phyloP scores from a whole-genome alignment of 2,888 invertebrate genomes.

The Trichopoda pennipes region DNA sequence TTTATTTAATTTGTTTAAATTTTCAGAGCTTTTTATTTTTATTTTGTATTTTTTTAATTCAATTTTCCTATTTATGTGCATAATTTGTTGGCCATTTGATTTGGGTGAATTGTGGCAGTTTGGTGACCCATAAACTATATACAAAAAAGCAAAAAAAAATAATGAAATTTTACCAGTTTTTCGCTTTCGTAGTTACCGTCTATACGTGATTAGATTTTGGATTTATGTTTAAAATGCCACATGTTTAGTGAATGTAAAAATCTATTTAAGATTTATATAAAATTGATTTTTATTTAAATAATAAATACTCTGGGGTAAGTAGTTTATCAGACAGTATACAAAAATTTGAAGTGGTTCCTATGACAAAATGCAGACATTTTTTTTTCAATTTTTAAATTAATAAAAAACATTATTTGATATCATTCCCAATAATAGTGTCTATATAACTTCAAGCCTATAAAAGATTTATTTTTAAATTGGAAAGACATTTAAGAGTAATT shows the following conservation, averaged over 20 bases:
- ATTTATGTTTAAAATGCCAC: neutral
- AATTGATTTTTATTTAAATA: neutral
- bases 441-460: no score
- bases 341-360: no score
- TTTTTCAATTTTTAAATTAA: no score
- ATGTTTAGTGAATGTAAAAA: conserved; percentile 13
- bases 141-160: conserved; percentile 5
- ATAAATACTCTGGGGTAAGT: neutral
- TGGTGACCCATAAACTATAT: conserved; percentile 66
- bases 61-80: conserved; percentile 61
- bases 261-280: conserved; percentile 17
- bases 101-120: conserved; percentile 46
- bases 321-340: no score
- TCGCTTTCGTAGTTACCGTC: neutral
- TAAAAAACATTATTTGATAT: no score
- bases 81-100: conserved; percentile 60
- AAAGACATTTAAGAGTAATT: no score
- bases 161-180: conserved; percentile 28
- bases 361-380: no score
- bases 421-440: no score
- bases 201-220: neutral
- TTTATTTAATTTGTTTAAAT: conserved; percentile 61
- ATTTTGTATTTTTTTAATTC: conserved; percentile 31
- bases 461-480: no score
- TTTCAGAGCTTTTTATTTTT: conserved; percentile 1